phyloP scores from a whole-genome alignment of 2,888 invertebrate genomes.

The Lasioglossum villosulum region DNA sequence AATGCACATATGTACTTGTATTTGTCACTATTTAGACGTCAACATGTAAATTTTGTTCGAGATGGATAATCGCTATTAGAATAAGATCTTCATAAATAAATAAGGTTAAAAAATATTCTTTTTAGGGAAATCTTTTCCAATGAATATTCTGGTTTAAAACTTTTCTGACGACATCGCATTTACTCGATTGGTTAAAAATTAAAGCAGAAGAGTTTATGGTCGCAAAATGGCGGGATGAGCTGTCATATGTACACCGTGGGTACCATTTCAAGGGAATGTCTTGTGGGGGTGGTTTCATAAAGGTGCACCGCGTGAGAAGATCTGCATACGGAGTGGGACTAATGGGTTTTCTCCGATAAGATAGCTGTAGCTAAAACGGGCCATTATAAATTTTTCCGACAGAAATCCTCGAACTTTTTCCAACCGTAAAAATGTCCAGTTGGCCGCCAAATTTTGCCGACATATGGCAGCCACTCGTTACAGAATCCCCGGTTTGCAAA shows the following conservation, averaged over 20 bases:
- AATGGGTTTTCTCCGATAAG: neutral
- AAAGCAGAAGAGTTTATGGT: neutral
- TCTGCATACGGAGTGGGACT: neutral
- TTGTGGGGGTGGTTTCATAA: neutral
- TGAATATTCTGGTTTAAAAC: neutral
- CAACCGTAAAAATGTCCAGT: neutral
- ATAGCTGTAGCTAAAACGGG: neutral
- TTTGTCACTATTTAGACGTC: neutral
- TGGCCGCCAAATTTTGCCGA: neutral
- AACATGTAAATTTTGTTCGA: constrained; percentile 16
- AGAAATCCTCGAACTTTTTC: neutral
- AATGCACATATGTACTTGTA: neutral
- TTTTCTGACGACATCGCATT: neutral
- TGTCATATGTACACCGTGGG: neutral
- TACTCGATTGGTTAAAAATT: neutral
- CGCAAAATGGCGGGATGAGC: neutral
- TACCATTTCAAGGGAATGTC: neutral
- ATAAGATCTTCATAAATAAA: neutral
- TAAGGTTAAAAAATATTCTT: neutral
- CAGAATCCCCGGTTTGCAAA: neutral
- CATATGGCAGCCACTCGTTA: neutral
- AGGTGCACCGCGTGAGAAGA: neutral
- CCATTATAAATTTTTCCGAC: constrained; percentile 2
- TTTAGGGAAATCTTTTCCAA: neutral
- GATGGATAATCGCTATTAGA: neutral